A percentile compares a stretch with the other conserved stretches of the same genome.
Conservation (phyloP, 2,113 vertebrate species). For the Suricata suricatta region DNA sequence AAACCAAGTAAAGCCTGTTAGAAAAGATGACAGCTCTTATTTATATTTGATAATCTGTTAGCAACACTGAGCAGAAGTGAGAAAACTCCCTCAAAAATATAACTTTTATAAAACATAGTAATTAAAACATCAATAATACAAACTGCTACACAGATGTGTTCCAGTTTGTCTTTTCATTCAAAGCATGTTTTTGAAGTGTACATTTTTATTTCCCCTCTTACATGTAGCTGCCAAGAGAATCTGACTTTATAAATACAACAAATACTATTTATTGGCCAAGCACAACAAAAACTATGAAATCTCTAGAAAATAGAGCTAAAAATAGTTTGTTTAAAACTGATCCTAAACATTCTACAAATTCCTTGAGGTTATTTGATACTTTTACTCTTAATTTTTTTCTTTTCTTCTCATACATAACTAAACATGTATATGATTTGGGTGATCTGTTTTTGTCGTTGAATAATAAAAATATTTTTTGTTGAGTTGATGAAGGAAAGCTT, state of each 20-base stretch:
- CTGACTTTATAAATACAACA: neutral
- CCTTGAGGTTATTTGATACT: neutral
- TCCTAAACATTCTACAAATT: neutral
- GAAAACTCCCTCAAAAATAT: neutral
- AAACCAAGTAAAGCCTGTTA: accelerated
- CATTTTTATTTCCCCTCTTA: neutral
- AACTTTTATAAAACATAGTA: neutral
- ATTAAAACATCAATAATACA: neutral
- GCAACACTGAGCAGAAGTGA: neutral
- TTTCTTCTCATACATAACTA: neutral
- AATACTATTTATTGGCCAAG: neutral
- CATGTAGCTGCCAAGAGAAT: neutral
- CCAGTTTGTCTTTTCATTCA: neutral
- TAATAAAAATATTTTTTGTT: neutral
- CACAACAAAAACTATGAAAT: neutral
- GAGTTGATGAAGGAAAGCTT: neutral
- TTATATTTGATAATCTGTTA: neutral
- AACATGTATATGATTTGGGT: neutral
- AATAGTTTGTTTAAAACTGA: neutral
- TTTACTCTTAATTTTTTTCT: neutral
- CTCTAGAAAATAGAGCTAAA: neutral
- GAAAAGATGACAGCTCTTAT: neutral
- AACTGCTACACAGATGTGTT: neutral
- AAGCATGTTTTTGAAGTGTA: neutral
- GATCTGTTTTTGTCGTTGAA: neutral